A percentile compares a stretch with the other conserved stretches of the same genome.
Conservation (phyloP, 2,888 invertebrate genomes). For the Heliconius charithonia region DNA sequence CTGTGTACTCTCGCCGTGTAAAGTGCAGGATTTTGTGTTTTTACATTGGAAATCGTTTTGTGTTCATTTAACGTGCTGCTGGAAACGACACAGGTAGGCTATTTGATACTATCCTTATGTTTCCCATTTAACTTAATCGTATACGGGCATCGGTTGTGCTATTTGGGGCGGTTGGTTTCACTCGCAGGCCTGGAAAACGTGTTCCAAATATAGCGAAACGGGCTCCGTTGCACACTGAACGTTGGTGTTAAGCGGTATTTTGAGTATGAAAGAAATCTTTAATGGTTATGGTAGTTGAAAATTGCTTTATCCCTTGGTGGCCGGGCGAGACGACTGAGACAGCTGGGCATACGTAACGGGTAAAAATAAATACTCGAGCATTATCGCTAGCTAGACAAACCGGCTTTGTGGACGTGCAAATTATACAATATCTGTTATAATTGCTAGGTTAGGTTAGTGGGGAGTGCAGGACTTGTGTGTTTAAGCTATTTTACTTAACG, state of each 20-base stretch:
- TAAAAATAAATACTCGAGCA: conserved; percentile 82
- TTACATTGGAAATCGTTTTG: conserved; percentile 69
- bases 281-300: conserved; percentile 57
- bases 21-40: conserved; percentile 79
- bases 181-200: conserved; percentile 60
- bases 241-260: conserved; percentile 49
- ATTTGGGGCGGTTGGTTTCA: conserved; percentile 66
- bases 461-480: conserved; percentile 17
- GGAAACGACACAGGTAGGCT: conserved; percentile 70
- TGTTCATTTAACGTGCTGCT: conserved; percentile 59
- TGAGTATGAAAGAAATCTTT: conserved; percentile 52
- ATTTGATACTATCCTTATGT: conserved; percentile 48
- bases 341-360: conserved; percentile 81
- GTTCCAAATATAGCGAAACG: conserved; percentile 76
- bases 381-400: conserved; percentile 79
- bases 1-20: conserved; percentile 72
- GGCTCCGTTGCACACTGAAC: conserved; percentile 51
- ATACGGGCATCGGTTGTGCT: conserved; percentile 49
- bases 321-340: conserved; percentile 76
- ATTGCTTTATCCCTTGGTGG: conserved; percentile 66
- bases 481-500: neutral
- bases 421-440: conserved; percentile 50
- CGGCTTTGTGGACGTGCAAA: conserved; percentile 73
- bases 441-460: conserved; percentile 51
- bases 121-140: conserved; percentile 36